These are phyloP conservation scores for Anabas testudineus DNA, from an alignment of 2,797 vertebrate genomes.

Conservation along the genomic window DNA sequence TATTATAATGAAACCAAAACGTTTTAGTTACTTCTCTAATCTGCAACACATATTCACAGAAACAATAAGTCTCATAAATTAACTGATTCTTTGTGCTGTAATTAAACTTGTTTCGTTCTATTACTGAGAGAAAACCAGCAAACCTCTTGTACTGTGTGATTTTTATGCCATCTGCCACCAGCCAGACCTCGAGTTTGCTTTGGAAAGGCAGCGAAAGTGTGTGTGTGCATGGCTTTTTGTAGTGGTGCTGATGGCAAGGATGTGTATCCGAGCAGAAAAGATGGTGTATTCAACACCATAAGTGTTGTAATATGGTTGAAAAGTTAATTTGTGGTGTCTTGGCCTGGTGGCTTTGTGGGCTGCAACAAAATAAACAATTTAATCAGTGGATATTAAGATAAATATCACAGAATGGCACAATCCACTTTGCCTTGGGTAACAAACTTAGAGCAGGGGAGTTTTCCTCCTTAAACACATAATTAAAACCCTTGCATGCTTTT, in stretches of 20 bases:
- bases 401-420: too few species aligned
- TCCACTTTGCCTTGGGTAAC: too few species aligned
- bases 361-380: too few species aligned
- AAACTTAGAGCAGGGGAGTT: too few species aligned
- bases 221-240: slow-evolving; percentile 31
- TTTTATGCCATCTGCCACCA: slow-evolving; percentile 48
- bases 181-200: slow-evolving; percentile 42
- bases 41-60: not conserved
- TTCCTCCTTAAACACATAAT: too few species aligned
- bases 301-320: slow-evolving; percentile 47
- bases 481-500: slow-evolving; percentile 29
- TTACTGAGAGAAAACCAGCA: slow-evolving; percentile 19
- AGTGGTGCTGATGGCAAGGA: not conserved
- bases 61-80: not conserved
- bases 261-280: slow-evolving; percentile 17
- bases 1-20: slow-evolving; percentile 15
- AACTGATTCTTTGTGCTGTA: slow-evolving; percentile 1
- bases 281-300: slow-evolving; percentile 38
- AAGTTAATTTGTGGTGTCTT: slow-evolving; percentile 22
- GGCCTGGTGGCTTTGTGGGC: slow-evolving; percentile 10
- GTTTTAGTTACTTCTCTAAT: not conserved
- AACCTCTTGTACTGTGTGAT: slow-evolving; percentile 21
- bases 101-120: slow-evolving; percentile 18
- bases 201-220: slow-evolving; percentile 45
- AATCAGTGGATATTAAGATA: too few species aligned